A percentile compares a stretch with the other conserved stretches of the same genome.
phyloP scores from a whole-genome alignment of 1,140 invertebrate species.

The Caenorhabditis tropicalis region DNA sequence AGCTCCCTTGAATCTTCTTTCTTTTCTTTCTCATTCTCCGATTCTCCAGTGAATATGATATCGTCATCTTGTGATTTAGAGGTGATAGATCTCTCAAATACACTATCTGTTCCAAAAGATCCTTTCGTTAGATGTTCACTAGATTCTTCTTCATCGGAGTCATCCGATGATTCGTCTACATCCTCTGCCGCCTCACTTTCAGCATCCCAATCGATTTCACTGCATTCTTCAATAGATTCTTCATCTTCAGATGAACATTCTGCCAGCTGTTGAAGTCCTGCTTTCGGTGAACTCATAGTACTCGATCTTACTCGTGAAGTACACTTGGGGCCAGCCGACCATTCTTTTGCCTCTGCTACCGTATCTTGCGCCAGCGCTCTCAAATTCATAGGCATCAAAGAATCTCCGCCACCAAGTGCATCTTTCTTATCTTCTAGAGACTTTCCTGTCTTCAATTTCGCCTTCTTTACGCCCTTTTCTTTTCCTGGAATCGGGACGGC shows the following conservation, averaged over 20 bases:
- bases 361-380: background rate
- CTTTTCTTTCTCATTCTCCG: background rate
- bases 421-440: background rate
- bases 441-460: constrained; percentile 2
- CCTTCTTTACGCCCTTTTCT: background rate
- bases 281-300: background rate
- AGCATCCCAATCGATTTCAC: constrained; percentile 17
- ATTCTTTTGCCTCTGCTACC: constrained; percentile 23
- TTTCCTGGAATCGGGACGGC: constrained; percentile 7
- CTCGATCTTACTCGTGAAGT: background rate
- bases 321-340: background rate
- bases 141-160: background rate
- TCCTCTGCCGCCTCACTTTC: constrained; percentile 1
- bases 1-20: background rate
- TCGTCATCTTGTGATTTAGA: constrained; percentile 39
- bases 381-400: constrained; percentile 41
- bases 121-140: background rate
- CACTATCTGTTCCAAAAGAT: background rate
- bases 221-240: background rate
- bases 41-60: constrained; percentile 18
- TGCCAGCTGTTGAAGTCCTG: background rate
- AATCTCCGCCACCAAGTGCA: constrained; percentile 22
- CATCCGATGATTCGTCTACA: background rate
- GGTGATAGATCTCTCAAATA: constrained; percentile 39
- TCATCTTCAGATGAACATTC: constrained; percentile 3